Percentiles rank a stretch among this genome's conserved stretches.
These are phyloP conservation scores for Stegostoma tigrinum DNA, from an alignment of 2,113 vertebrate genomes.

Conservation along the genomic window DNA sequence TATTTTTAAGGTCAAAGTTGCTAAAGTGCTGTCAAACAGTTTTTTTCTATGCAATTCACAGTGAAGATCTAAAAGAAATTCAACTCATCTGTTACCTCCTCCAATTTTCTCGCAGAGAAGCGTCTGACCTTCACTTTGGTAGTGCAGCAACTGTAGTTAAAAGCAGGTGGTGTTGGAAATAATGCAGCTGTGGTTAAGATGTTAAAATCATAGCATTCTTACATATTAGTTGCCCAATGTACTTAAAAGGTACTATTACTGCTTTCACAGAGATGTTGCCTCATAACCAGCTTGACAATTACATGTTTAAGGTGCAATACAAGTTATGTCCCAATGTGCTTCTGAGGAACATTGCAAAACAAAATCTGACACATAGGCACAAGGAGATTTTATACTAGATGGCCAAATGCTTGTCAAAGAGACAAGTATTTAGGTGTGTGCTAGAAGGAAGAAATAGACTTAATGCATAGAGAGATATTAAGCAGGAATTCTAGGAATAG, in stretches of 20 bases:
- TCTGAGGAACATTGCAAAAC: too few relatives aligned
- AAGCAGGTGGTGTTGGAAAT: background rate
- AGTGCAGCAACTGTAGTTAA: background rate
- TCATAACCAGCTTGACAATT: background rate
- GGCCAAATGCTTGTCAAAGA: background rate
- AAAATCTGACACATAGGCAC: background rate
- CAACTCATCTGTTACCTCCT: background rate
- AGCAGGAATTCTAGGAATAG: background rate
- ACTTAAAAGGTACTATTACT: background rate
- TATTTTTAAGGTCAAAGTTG: background rate
- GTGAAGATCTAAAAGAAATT: background rate
- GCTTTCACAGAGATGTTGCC: background rate
- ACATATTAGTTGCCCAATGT: background rate
- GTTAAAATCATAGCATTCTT: background rate
- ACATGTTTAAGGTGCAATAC: too few relatives aligned
- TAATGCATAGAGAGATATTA: background rate
- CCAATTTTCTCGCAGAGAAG: background rate
- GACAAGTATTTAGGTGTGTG: background rate
- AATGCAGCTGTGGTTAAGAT: background rate
- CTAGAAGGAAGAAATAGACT: background rate
- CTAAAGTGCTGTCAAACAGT: too few relatives aligned
- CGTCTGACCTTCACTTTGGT: background rate
- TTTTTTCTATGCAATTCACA: background rate
- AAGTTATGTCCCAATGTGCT: too few relatives aligned
- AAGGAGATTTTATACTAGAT: background rate